Conservation (phyloP, 2,113 vertebrate species). For the Macrotus californicus region DNA sequence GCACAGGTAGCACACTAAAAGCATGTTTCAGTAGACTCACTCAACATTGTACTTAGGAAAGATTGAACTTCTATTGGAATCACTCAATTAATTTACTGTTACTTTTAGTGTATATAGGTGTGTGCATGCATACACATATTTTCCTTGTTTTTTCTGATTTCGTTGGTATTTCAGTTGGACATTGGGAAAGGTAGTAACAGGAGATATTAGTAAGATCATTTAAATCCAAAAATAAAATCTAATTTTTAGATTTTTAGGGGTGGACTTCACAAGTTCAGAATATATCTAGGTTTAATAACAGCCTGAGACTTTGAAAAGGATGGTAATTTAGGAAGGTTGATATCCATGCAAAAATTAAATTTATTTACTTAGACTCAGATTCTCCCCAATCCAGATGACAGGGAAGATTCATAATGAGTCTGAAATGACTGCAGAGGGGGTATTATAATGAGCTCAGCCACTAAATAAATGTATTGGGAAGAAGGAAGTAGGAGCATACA, state of each 20-base stretch:
- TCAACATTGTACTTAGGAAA: not conserved
- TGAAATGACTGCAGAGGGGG: not conserved
- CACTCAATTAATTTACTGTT: not conserved
- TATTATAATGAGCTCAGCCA: not conserved
- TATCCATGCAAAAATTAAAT: not conserved
- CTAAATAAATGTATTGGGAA: not conserved
- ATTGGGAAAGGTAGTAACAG: not conserved
- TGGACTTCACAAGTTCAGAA: not conserved
- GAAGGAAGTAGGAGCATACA: not conserved
- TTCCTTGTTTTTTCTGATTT: not conserved
- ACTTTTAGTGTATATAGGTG: not conserved
- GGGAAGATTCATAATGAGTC: not conserved
- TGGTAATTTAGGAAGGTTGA: not conserved
- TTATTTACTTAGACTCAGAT: not conserved
- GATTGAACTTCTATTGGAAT: not conserved
- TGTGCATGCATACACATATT: not conserved
- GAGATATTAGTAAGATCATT: not conserved
- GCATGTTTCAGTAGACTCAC: not conserved
- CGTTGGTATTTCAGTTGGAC: not conserved
- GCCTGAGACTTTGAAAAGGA: not conserved
- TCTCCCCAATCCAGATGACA: not conserved
- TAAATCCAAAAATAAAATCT: not conserved
- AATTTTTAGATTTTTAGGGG: not conserved
- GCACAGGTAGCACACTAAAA: not conserved
- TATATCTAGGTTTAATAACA: not conserved